Evolutionary conservation across 2,113 vertebrate genomes (phyloP).

Genomic region (Prochilodus magdalenae): DNA sequence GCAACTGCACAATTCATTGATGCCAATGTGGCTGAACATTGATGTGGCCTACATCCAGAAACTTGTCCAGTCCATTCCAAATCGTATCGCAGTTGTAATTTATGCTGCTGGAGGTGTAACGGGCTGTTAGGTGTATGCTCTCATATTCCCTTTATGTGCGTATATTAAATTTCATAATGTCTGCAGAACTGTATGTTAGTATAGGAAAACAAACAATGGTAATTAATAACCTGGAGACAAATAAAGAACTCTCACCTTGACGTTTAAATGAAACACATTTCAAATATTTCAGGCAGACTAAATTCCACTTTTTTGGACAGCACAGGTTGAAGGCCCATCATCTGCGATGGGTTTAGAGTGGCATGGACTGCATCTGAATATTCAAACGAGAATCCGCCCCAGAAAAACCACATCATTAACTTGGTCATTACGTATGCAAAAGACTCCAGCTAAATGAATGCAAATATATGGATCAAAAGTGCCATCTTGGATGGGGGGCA

Average conservation of each 20-base stretch:
- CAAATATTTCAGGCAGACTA: background rate
- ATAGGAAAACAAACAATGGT: too few relatives aligned
- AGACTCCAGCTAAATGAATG: conserved; percentile 63
- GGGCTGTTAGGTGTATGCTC: too few relatives aligned
- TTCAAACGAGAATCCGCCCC: conserved; percentile 23
- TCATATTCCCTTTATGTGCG: too few relatives aligned
- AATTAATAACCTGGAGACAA: too few relatives aligned
- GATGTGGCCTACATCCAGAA: too few relatives aligned
- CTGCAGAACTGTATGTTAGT: too few relatives aligned
- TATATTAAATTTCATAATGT: too few relatives aligned
- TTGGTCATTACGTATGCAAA: conserved; percentile 62
- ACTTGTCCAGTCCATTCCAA: too few relatives aligned
- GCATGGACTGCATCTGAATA: conserved; percentile 2
- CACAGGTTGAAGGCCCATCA: background rate
- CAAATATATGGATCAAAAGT: conserved; percentile 67
- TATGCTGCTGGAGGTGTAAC: too few relatives aligned
- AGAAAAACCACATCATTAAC: conserved; percentile 40
- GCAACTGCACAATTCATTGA: too few relatives aligned
- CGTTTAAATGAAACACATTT: background rate
- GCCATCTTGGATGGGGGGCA: conserved; percentile 65
- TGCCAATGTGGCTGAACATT: too few relatives aligned
- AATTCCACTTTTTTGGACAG: background rate
- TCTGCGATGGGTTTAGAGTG: background rate
- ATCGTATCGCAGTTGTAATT: too few relatives aligned
- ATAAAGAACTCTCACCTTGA: background rate